Evolutionary conservation across 2,113 vertebrate genomes (phyloP).

Genomic region (mouse (Mus musculus)): GRCm39 chr3:50122501-50123000

Average conservation of each 20-base stretch:
- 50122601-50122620: not conserved
- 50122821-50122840: not conserved
- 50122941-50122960: not conserved
- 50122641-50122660: not conserved
- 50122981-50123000: not conserved
- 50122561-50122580: not conserved
- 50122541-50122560: not conserved
- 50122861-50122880: not conserved
- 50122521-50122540: too few species aligned
- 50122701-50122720: not conserved
- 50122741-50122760: not conserved
- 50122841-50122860: not conserved
- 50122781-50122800: not conserved
- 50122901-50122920: not conserved
- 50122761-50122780: not conserved
- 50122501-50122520: not conserved
- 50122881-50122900: not conserved
- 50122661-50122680: not conserved
- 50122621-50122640: not conserved
- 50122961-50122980: not conserved
- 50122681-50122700: not conserved
- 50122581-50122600: not conserved
- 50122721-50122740: slow-evolving; percentile 23
- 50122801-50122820: not conserved
- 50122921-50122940: not conserved